Percentiles rank a stretch among this genome's conserved stretches.
Evolutionary conservation across 30 jellyfish, hydroid and myxozoan genomes (phyloP).

Genomic region (Hydractinia echinata): DNA sequence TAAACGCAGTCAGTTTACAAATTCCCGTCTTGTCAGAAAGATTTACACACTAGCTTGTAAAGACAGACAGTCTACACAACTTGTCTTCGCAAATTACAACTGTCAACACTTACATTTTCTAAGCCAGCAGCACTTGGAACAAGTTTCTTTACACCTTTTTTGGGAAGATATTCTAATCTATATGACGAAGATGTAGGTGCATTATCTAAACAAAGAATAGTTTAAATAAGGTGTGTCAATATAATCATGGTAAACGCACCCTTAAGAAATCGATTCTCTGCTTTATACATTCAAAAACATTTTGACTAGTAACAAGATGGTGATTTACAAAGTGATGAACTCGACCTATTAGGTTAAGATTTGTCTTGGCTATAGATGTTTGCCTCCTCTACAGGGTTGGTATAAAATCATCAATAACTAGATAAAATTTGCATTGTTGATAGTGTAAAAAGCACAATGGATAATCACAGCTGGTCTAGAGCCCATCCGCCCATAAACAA

Average conservation of each 20-base stretch:
- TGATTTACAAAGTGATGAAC: no score
- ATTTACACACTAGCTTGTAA: background rate
- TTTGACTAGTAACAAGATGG: no score
- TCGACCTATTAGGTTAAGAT: background rate
- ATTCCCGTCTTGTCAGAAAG: background rate
- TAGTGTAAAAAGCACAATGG: no score
- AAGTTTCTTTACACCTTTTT: background rate
- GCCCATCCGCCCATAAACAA: no score
- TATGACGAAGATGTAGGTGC: background rate
- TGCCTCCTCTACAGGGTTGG: no score
- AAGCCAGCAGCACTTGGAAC: background rate
- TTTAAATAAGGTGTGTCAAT: background rate
- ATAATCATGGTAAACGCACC: no score
- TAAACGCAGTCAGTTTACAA: background rate
- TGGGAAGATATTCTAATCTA: background rate
- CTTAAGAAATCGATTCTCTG: no score
- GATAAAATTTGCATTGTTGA: no score
- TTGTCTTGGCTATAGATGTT: background rate
- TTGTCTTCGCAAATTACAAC: background rate
- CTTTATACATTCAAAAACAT: no score
- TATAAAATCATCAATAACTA: no score
- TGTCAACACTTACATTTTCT: conserved; percentile 8
- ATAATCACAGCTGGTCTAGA: no score
- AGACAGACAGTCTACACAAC: background rate
- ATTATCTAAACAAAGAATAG: background rate